These are phyloP conservation scores for Catharus fuscescens DNA, from an alignment of 2,113 vertebrate genomes.

Conservation along the genomic window DNA sequence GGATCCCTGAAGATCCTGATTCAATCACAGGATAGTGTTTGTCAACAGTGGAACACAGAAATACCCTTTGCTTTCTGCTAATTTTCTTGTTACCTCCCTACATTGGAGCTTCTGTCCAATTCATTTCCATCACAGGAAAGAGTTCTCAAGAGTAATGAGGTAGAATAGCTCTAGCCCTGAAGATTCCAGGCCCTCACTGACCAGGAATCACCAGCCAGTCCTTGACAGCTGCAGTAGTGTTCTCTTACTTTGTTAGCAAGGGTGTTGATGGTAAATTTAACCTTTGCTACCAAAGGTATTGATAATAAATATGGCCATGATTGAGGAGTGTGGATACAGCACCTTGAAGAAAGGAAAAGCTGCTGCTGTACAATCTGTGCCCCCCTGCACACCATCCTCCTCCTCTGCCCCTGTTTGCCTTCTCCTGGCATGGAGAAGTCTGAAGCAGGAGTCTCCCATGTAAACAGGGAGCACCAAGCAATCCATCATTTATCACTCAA, in stretches of 20 bases:
- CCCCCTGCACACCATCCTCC: neutral
- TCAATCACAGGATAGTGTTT: neutral
- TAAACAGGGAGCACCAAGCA: neutral
- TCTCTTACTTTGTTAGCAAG: neutral
- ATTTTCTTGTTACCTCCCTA: neutral
- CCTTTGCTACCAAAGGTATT: neutral
- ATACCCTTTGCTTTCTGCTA: neutral
- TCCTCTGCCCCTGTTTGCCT: neutral
- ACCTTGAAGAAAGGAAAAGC: neutral
- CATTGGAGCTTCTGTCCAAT: neutral
- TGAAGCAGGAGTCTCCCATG: neutral
- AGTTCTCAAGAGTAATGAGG: neutral
- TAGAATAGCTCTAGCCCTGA: neutral
- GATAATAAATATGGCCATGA: fast-evolving
- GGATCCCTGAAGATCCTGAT: neutral
- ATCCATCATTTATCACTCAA: neutral
- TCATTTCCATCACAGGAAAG: neutral
- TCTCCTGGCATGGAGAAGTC: neutral
- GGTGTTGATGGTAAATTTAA: neutral
- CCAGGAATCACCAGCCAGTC: neutral
- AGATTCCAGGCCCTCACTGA: neutral
- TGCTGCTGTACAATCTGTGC: neutral
- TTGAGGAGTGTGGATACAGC: neutral
- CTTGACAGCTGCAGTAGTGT: fast-evolving
- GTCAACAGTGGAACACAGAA: neutral